Percentiles rank a stretch among this genome's conserved stretches.
These are phyloP conservation scores for Panagrolaimus sp. DNA, from an alignment of 1,140 invertebrate species.

Conservation along the genomic window DNA sequence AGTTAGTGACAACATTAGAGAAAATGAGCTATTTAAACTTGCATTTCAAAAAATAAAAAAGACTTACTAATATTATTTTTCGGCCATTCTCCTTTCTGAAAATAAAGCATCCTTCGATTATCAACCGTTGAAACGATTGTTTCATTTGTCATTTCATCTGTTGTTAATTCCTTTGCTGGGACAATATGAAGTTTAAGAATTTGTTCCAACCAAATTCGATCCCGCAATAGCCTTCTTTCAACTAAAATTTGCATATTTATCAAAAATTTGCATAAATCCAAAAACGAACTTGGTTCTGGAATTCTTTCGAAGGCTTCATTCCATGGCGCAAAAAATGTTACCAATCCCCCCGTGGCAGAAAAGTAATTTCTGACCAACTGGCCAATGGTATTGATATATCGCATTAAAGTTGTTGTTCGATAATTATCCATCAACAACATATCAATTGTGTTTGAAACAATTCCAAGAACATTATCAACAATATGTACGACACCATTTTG, in stretches of 20 bases:
- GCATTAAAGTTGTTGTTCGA: slow-evolving; percentile 56
- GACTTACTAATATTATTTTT: slow-evolving; percentile 59
- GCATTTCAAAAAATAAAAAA: not conserved
- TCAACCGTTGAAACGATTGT: slow-evolving; percentile 58
- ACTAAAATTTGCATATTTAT: slow-evolving; percentile 5
- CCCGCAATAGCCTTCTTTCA: slow-evolving; percentile 51
- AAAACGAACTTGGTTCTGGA: slow-evolving; percentile 41
- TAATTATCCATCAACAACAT: slow-evolving; percentile 58
- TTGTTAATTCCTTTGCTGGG: slow-evolving; percentile 57
- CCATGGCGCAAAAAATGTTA: slow-evolving; percentile 59
- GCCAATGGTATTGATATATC: slow-evolving; percentile 59
- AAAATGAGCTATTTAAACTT: not conserved
- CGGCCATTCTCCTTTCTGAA: slow-evolving; percentile 55
- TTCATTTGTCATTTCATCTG: slow-evolving; percentile 59
- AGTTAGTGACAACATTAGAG: not conserved
- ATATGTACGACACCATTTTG: slow-evolving; percentile 60
- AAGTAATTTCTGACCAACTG: slow-evolving; percentile 56
- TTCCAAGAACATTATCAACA: slow-evolving; percentile 58
- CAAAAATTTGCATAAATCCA: too few species aligned
- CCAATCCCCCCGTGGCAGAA: slow-evolving; percentile 57
- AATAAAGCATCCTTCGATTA: slow-evolving; percentile 57
- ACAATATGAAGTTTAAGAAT: slow-evolving; percentile 59
- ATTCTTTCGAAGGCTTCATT: slow-evolving; percentile 59
- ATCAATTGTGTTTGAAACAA: slow-evolving; percentile 58
- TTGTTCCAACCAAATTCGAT: slow-evolving; percentile 59